Conservation (phyloP, 2,113 vertebrate species). For the Xiphophorus hellerii region DNA sequence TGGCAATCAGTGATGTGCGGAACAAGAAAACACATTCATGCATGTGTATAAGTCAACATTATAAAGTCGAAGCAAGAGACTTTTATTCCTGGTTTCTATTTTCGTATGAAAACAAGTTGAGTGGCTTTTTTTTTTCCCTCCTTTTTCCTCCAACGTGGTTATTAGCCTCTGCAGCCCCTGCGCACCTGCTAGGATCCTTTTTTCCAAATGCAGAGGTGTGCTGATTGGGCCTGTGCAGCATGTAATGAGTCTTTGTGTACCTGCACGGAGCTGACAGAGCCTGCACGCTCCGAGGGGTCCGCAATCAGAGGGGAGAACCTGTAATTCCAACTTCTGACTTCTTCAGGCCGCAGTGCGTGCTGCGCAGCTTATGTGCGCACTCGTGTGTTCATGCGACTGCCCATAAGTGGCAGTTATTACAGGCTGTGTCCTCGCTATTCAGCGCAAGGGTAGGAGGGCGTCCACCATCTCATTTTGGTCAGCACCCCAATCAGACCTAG, state of each 20-base stretch:
- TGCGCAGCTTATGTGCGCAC: constrained; percentile 20
- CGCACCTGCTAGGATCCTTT: constrained; percentile 24
- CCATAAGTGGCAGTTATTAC: constrained; percentile 52
- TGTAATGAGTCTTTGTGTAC: constrained; percentile 42
- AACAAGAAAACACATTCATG: background rate
- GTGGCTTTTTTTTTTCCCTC: background rate
- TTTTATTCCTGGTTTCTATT: constrained; percentile 20
- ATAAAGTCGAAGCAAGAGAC: background rate
- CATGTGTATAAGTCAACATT: background rate
- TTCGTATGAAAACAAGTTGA: background rate
- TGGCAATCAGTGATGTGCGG: background rate
- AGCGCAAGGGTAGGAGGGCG: constrained; percentile 22
- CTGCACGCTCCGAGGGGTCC: constrained; percentile 30
- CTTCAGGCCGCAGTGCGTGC: constrained; percentile 24
- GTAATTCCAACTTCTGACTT: constrained; percentile 55
- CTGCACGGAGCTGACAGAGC: constrained; percentile 21
- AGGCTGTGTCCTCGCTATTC: constrained; percentile 36
- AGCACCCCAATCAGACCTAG: constrained; percentile 67
- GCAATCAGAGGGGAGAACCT: constrained; percentile 64
- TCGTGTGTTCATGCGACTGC: constrained; percentile 33
- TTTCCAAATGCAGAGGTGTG: constrained; percentile 31
- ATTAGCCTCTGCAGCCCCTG: constrained; percentile 26
- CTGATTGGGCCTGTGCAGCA: constrained; percentile 54
- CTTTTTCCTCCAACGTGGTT: constrained; percentile 4
- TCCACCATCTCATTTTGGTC: constrained; percentile 58